Percentiles rank a stretch among this genome's conserved stretches.
Evolutionary conservation across 2,113 vertebrate genomes (phyloP).

Genomic region (Columba livia): DNA sequence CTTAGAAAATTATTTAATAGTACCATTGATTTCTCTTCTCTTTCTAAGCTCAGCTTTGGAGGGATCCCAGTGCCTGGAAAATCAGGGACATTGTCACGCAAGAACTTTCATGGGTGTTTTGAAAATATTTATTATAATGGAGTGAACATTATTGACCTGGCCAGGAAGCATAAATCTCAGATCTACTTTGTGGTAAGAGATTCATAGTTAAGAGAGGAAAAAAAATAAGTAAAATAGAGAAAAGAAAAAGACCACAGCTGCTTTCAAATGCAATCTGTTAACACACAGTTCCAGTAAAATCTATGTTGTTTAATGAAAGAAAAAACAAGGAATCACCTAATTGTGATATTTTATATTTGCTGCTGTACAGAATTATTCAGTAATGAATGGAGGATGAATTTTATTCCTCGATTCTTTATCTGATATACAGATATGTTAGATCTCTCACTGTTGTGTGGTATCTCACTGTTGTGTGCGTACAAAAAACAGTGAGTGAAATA

Average conservation of each 20-base stretch:
- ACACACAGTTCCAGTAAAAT: neutral
- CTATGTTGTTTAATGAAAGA: neutral
- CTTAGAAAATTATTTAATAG: slow-evolving; percentile 73
- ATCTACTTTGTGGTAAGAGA: slow-evolving; percentile 82
- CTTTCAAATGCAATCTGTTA: neutral
- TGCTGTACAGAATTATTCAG: neutral
- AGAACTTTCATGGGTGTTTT: slow-evolving; percentile 89
- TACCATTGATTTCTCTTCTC: slow-evolving; percentile 80
- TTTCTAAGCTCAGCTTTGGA: slow-evolving; percentile 93
- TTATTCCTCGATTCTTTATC: neutral
- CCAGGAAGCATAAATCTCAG: slow-evolving; percentile 78
- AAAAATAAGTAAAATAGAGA: neutral
- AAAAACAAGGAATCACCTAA: neutral
- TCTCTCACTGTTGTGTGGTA: neutral
- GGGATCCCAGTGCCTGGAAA: slow-evolving; percentile 82
- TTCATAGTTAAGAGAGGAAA: neutral
- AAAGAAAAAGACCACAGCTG: neutral
- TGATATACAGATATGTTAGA: neutral
- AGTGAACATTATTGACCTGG: slow-evolving; percentile 83
- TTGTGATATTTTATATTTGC: neutral
- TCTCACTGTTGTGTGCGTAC: neutral
- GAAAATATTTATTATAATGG: slow-evolving; percentile 91
- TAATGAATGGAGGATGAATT: neutral
- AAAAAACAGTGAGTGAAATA: neutral
- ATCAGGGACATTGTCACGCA: slow-evolving; percentile 77